These are phyloP conservation scores for Nemotelus pantherinus DNA, from an alignment of 2,888 invertebrate genomes.

Conservation along the genomic window DNA sequence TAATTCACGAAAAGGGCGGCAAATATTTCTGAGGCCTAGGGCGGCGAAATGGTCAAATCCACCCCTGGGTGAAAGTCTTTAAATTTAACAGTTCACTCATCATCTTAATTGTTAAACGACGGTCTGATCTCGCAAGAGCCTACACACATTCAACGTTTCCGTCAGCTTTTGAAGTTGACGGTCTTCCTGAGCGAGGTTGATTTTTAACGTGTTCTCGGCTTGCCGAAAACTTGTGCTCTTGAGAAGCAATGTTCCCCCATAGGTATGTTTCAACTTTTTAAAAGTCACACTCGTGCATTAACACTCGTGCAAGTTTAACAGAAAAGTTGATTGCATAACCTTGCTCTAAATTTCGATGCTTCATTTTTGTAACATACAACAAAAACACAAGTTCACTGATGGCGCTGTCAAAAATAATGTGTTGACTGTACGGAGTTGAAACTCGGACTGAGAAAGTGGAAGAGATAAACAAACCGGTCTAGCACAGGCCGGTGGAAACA, in stretches of 20 bases:
- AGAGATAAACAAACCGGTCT: not conserved
- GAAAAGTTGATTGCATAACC: not conserved
- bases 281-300: not conserved
- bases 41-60: too few species aligned
- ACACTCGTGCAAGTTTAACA: not conserved
- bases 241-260: not conserved
- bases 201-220: too few species aligned
- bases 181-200: too few species aligned
- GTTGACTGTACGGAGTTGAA: not conserved
- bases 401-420: constrained; percentile 10
- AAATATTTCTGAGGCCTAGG: too few species aligned
- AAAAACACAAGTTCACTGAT: constrained; percentile 16
- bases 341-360: not conserved
- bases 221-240: too few species aligned
- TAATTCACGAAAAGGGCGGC: too few species aligned
- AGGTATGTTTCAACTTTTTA: not conserved
- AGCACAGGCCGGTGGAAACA: not conserved
- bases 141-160: too few species aligned
- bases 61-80: too few species aligned
- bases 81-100: too few species aligned
- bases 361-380: constrained; percentile 2
- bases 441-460: not conserved
- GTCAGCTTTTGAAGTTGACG: too few species aligned
- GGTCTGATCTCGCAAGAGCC: too few species aligned
- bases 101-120: too few species aligned